These are phyloP conservation scores for Diloba caeruleocephala DNA, from an alignment of 2,888 invertebrate genomes.

Conservation along the genomic window DNA sequence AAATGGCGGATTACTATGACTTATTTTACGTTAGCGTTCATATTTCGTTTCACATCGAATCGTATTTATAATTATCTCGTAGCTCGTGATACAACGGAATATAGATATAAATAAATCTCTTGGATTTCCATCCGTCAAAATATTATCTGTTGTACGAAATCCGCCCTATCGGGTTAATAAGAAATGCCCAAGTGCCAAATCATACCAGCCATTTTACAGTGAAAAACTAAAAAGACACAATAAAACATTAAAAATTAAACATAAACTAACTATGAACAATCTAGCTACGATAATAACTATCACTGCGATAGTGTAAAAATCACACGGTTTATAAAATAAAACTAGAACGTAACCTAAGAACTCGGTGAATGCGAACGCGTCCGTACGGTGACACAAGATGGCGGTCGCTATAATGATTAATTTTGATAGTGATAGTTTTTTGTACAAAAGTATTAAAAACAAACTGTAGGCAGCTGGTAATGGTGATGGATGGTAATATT, in stretches of 20 bases:
- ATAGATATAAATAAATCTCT: constrained; percentile 43
- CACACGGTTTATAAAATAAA: constrained; percentile 78
- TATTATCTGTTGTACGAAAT: constrained; percentile 74
- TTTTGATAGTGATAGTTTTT: constrained; percentile 57
- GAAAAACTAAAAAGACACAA: constrained; percentile 60
- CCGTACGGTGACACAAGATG: constrained; percentile 66
- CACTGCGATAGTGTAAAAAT: constrained; percentile 80
- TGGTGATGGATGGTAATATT: constrained; percentile 66
- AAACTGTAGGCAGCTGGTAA: constrained; percentile 67
- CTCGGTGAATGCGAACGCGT: constrained; percentile 61
- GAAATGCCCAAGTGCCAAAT: constrained; percentile 46
- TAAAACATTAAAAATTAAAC: constrained; percentile 73
- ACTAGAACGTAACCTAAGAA: constrained; percentile 69
- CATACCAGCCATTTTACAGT: constrained; percentile 51
- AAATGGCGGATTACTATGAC: constrained; percentile 57
- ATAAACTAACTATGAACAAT: constrained; percentile 74
- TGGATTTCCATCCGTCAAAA: constrained; percentile 34
- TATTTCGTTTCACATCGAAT: constrained; percentile 43
- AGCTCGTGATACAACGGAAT: constrained; percentile 39
- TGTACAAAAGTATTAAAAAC: constrained; percentile 66
- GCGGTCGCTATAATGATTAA: constrained; percentile 61
- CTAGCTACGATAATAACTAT: constrained; percentile 79
- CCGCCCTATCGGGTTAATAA: constrained; percentile 62
- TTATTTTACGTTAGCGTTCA: constrained; percentile 45
- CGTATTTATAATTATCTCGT: constrained; percentile 35